Evolutionary conservation across 1,140 invertebrate genomes (phyloP), one percentile per base, ranked within the genome.

Genomic region (Leptinotarsa defecta): DNA sequence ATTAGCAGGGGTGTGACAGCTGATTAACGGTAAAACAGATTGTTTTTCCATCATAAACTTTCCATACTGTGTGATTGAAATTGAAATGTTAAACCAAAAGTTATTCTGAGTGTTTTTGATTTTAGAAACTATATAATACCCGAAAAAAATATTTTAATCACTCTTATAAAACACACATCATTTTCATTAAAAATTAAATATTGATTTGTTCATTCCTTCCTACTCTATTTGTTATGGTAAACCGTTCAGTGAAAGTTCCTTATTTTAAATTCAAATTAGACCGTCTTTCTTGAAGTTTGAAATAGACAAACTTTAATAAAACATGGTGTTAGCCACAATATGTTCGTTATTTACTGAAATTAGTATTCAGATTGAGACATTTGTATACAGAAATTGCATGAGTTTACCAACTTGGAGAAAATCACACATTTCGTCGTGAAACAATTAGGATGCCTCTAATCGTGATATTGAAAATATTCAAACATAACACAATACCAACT

Each of bases 211-310:
- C 63, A 57, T 65, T 65, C 24, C 63, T 24, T 65, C 20, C 4
- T 11, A n/a, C 13, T 27, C 63, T 65, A 22, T 24, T 65, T 65
- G 19, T 65, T 65, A 65, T 65, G 19, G 63, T 65, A 65, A 65
- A 65, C 20, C 63, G 63, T 65, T 65, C 63, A 20, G 20, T 27
- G 20, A 65, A 20, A 65, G 24, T 65, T 65, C 20, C 13, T 15
- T 4, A 65, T 65, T 65, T 65, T 65, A 65, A 65, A 65, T 65
- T 65, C 63, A 65, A 65, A 65, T 65, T 65, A 65, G 11, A 22
- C 20, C 20, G 1, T 27, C 63, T 65, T n/a, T 20, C 19, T 20
- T 65, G 24, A 65, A 65, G 15, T 65, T 65, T 27, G 13, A 13
- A 20, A 65, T 22, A 65, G 24, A 24, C 19, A 65, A 65, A 65